Percentiles rank a stretch among this genome's conserved stretches.
These are phyloP conservation scores for Nyctereutes procyonoides DNA, from an alignment of 2,113 vertebrate genomes.

Conservation along the genomic window DNA sequence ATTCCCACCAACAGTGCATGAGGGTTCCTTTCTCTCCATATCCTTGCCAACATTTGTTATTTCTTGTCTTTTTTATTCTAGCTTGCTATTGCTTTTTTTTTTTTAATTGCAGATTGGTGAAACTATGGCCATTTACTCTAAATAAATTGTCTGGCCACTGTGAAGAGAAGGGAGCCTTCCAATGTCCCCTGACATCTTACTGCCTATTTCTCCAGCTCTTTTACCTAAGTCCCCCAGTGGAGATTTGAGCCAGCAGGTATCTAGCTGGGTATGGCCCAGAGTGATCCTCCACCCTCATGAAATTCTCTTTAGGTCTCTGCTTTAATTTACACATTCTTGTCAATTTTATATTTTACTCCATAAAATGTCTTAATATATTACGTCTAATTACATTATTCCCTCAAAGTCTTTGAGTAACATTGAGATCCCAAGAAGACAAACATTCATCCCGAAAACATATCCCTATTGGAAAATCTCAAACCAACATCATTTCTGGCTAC, in stretches of 20 bases:
- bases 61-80: neutral
- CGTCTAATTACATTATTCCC: neutral
- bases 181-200: neutral
- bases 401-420: neutral
- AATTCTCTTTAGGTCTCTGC: neutral
- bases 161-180: neutral
- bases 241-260: neutral
- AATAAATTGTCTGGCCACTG: neutral
- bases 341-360: constrained; percentile 20
- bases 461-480: neutral
- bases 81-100: neutral
- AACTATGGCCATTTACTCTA: neutral
- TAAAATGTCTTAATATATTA: neutral
- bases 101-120: constrained; percentile 16
- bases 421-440: neutral
- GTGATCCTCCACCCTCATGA: neutral
- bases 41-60: neutral
- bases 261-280: neutral
- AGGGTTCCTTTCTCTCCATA: neutral
- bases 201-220: neutral
- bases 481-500: neutral
- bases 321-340: neutral
- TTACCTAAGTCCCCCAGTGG: neutral
- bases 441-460: neutral
- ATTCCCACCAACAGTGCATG: neutral